Evolutionary conservation across 1,140 invertebrate species (phyloP).

Genomic region (Trachelipus rathkii): DNA sequence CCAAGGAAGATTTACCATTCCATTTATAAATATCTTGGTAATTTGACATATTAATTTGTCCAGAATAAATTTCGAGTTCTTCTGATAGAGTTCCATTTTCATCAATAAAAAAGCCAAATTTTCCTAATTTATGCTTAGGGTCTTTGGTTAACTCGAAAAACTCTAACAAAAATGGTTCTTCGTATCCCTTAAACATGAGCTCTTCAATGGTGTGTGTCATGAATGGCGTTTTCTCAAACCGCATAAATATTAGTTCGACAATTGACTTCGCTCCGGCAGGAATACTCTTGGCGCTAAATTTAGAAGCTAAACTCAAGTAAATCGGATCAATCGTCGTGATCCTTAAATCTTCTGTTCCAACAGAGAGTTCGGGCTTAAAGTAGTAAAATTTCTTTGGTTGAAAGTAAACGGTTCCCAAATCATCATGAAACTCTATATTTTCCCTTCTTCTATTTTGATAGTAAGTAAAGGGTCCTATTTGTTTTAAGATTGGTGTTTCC

Average conservation of each 20-base stretch:
- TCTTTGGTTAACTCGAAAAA: conserved; percentile 29
- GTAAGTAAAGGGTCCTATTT: conserved; percentile 22
- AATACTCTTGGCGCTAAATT: background rate
- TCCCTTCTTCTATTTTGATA: background rate
- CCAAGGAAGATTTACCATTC: conserved; percentile 40
- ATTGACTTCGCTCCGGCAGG: background rate
- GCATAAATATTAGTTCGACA: conserved; percentile 24
- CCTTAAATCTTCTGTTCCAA: conserved; percentile 12
- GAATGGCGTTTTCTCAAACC: conserved; percentile 50
- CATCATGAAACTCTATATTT: conserved; percentile 10
- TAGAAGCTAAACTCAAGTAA: conserved; percentile 19
- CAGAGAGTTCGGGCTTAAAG: conserved; percentile 18
- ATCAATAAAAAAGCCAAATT: conserved; percentile 45
- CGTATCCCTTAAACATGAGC: conserved; percentile 73
- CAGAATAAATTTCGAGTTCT: conserved; percentile 54
- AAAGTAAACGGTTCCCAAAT: conserved; percentile 16
- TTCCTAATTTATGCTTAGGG: conserved; percentile 73
- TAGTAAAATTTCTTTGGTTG: conserved; percentile 18
- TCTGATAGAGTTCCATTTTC: conserved; percentile 56
- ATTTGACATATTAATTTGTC: conserved; percentile 49
- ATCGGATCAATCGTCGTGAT: conserved; percentile 27
- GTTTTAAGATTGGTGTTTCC: background rate
- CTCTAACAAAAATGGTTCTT: conserved; percentile 59
- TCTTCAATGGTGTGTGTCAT: conserved; percentile 64
- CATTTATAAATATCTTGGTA: conserved; percentile 47